Conservation (phyloP, 2,113 vertebrate species). For the Crotalus helleri region DNA sequence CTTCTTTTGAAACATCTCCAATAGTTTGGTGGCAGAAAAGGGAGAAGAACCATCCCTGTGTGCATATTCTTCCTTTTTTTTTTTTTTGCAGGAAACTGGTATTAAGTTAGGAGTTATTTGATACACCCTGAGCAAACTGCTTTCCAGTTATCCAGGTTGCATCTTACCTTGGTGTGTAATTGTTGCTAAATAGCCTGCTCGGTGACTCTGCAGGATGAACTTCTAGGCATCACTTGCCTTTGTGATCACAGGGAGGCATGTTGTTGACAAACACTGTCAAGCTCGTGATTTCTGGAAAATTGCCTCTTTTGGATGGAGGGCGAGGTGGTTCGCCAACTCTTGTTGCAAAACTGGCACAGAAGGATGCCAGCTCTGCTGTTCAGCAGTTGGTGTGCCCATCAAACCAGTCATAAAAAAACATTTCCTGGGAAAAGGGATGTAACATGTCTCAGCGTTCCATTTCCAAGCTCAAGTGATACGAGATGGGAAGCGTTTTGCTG, state of each 20-base stretch:
- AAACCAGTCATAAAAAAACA: slow-evolving; percentile 17
- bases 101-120: not conserved
- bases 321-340: slow-evolving; percentile 41
- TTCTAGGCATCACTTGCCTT: not conserved
- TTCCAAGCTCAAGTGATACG: not conserved
- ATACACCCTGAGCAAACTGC: slow-evolving; percentile 1
- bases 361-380: slow-evolving; percentile 32
- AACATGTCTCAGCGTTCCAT: too few relatives aligned
- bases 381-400: slow-evolving; percentile 35
- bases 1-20: not conserved
- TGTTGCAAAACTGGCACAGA: slow-evolving; percentile 25
- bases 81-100: not conserved
- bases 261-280: slow-evolving; percentile 41
- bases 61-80: not conserved
- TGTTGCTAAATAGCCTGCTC: slow-evolving; percentile 2
- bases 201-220: slow-evolving; percentile 34
- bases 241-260: slow-evolving; percentile 8
- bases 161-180: slow-evolving; percentile 14
- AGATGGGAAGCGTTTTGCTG: not conserved
- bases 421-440: slow-evolving; percentile 15
- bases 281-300: slow-evolving; percentile 32
- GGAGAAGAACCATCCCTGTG: not conserved
- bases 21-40: not conserved
- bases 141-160: slow-evolving; percentile 29
- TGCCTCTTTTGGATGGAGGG: slow-evolving; percentile 41